These are phyloP conservation scores for Xiphophorus maculatus DNA, from an alignment of 2,113 vertebrate genomes.

Conservation along the genomic window DNA sequence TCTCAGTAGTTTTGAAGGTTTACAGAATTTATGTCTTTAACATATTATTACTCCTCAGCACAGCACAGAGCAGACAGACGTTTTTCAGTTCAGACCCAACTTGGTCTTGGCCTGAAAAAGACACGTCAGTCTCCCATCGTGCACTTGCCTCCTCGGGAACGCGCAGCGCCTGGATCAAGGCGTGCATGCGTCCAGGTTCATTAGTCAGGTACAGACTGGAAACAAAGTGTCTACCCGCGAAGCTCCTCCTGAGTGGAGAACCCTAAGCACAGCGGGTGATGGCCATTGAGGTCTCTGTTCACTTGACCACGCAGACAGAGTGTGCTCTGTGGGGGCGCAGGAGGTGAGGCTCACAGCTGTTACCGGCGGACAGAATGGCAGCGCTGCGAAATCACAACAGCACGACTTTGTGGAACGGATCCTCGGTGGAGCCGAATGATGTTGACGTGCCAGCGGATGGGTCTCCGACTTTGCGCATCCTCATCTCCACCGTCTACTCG, in stretches of 20 bases:
- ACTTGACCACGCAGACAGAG: no score
- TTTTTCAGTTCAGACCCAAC: no score
- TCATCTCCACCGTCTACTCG: slow-evolving; percentile 88
- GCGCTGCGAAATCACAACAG: slow-evolving; percentile 49
- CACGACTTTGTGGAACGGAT: slow-evolving; percentile 51
- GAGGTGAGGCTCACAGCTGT: not conserved
- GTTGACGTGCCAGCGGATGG: slow-evolving; percentile 76
- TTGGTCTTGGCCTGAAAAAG: no score
- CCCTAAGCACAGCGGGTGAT: not conserved
- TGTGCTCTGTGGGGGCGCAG: not conserved
- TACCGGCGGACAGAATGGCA: slow-evolving; percentile 57
- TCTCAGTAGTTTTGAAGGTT: no score
- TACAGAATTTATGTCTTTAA: no score
- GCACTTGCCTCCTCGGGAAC: not conserved
- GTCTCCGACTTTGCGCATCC: slow-evolving; percentile 78
- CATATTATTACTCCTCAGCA: no score
- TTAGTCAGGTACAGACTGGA: not conserved
- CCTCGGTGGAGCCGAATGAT: slow-evolving; percentile 50
- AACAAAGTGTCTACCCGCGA: no score
- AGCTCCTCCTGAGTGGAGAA: not conserved
- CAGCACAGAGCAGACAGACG: no score
- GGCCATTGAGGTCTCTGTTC: not conserved
- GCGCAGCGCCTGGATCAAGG: not conserved
- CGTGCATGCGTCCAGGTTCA: no score
- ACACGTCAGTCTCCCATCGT: not conserved